Evolutionary conservation across 1,140 invertebrate genomes (phyloP).

Genomic region (Mya arenaria): DNA sequence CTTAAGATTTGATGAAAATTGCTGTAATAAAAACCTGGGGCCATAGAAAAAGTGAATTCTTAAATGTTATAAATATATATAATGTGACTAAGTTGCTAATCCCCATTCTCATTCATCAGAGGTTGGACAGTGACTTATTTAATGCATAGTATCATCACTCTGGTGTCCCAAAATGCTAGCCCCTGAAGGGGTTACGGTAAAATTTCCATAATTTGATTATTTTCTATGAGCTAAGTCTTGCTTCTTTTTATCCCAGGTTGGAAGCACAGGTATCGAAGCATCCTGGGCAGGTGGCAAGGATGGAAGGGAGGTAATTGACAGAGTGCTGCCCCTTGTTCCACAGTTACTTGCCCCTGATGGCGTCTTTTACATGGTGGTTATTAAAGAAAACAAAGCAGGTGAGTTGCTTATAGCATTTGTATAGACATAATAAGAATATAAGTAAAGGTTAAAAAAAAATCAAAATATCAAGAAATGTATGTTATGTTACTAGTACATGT

Average conservation of each 20-base stretch:
- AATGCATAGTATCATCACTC: too few species aligned
- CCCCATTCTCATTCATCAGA: too few species aligned
- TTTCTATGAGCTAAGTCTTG: background rate
- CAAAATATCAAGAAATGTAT: background rate
- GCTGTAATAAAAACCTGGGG: too few species aligned
- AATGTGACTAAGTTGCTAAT: too few species aligned
- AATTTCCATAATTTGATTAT: background rate
- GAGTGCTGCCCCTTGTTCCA: constrained; percentile 87
- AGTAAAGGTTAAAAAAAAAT: background rate
- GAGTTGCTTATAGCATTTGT: background rate
- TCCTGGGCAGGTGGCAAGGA: constrained; percentile 93
- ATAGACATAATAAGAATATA: background rate
- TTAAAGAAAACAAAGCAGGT: constrained; percentile 90
- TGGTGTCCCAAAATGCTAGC: too few species aligned
- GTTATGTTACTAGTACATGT: background rate
- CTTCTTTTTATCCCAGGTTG: constrained; percentile 71
- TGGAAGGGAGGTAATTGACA: constrained; percentile 90
- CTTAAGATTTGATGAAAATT: too few species aligned
- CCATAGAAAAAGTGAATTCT: too few species aligned
- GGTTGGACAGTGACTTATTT: too few species aligned
- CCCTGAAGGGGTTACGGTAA: too few species aligned
- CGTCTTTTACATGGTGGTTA: constrained; percentile 91
- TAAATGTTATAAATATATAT: too few species aligned
- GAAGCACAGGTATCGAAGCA: constrained; percentile 72
- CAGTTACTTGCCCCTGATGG: constrained; percentile 87